These are phyloP conservation scores for Aproaerema taeniolella DNA, from an alignment of 2,888 invertebrate species.

Conservation along the genomic window DNA sequence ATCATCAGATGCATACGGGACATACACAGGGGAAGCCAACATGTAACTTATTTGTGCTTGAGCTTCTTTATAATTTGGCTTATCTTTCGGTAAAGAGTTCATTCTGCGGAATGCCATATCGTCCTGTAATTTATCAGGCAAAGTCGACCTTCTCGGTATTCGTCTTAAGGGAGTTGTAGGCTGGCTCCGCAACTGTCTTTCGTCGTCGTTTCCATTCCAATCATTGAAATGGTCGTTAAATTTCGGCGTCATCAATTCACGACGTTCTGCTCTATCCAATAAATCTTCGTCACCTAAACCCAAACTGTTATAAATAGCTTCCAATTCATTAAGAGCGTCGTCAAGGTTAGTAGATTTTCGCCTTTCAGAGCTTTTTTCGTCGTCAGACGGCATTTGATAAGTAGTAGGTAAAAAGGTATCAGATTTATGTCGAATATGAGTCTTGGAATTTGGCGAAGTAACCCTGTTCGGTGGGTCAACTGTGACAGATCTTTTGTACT, in stretches of 20 bases:
- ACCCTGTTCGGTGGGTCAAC: conserved; percentile 51
- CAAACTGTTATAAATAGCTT: conserved; percentile 93
- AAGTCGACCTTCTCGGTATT: conserved; percentile 60
- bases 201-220: conserved; percentile 71
- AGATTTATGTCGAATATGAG: conserved; percentile 65
- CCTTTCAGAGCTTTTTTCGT: conserved; percentile 67
- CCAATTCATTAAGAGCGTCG: conserved; percentile 92
- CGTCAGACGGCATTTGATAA: conserved; percentile 63
- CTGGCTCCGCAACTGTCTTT: conserved; percentile 64
- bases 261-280: conserved; percentile 86
- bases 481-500: conserved; percentile 61
- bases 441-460: conserved; percentile 54
- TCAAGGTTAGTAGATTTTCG: conserved; percentile 88
- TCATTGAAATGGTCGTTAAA: conserved; percentile 66
- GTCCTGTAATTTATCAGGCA: conserved; percentile 83
- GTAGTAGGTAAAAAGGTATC: conserved; percentile 55
- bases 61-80: conserved; percentile 55
- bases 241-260: conserved; percentile 80
- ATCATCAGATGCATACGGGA: conserved; percentile 66
- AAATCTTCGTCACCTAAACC: conserved; percentile 90
- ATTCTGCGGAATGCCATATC: conserved; percentile 89
- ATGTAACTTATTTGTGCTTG: conserved; percentile 81
- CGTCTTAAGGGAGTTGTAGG: conserved; percentile 64
- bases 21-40: conserved; percentile 81
- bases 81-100: conserved; percentile 75